phyloP scores from a whole-genome alignment of 2,888 invertebrate species.

The Megalurothrips usitatus region DNA sequence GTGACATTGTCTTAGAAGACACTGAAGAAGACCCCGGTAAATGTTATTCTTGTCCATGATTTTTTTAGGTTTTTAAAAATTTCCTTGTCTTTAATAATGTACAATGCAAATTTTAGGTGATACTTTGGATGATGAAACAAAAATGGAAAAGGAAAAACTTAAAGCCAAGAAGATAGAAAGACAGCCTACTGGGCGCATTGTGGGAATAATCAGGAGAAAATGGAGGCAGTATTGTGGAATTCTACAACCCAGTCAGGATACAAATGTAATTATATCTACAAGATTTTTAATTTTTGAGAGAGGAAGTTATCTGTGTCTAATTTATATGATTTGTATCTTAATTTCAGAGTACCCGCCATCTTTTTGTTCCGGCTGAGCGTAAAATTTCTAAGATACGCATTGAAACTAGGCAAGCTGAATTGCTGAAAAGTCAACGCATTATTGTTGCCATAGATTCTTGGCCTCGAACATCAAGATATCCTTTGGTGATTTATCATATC shows the following conservation, averaged over 20 bases:
- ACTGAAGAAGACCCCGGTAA: slow-evolving; percentile 57
- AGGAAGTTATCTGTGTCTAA: slow-evolving; percentile 24
- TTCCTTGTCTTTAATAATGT: slow-evolving; percentile 3
- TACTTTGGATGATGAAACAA: slow-evolving; percentile 34
- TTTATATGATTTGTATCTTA: slow-evolving; percentile 32
- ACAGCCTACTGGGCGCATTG: slow-evolving; percentile 69
- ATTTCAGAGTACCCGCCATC: slow-evolving; percentile 59
- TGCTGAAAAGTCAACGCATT: slow-evolving; percentile 76
- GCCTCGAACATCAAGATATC: slow-evolving; percentile 90
- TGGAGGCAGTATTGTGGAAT: slow-evolving; percentile 99
- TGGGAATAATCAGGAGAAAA: slow-evolving; percentile 93
- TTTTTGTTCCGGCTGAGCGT: slow-evolving; percentile 92
- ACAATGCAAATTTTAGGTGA: neutral
- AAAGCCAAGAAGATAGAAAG: slow-evolving; percentile 41
- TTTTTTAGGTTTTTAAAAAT: slow-evolving; percentile 19
- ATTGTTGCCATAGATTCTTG: slow-evolving; percentile 95
- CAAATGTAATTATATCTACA: slow-evolving; percentile 49
- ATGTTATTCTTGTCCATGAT: slow-evolving; percentile 40
- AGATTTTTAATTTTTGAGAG: neutral
- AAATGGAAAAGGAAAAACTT: slow-evolving; percentile 41
- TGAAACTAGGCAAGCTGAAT: slow-evolving; percentile 86
- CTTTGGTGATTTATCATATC: slow-evolving; percentile 52
- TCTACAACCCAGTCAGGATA: slow-evolving; percentile 69
- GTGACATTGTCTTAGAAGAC: slow-evolving; percentile 49
- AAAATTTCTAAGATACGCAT: slow-evolving; percentile 92